phyloP scores from a whole-genome alignment of 2,113 vertebrate genomes.

The Cebus imitator region DNA sequence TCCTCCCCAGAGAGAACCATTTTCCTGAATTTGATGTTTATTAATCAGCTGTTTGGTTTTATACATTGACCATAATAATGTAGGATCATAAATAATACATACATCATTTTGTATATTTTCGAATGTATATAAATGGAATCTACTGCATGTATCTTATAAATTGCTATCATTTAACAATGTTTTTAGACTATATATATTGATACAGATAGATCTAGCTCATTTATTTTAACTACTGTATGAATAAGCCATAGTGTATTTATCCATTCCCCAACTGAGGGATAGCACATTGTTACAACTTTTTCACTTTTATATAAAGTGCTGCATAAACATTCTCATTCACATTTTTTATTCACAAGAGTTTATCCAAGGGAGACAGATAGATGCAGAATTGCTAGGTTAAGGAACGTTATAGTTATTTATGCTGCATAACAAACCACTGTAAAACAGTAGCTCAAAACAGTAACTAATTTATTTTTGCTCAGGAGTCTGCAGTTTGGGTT shows the following conservation, averaged over 20 bases:
- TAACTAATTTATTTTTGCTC: background rate
- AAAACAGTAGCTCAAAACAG: constrained; percentile 8
- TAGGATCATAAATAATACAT: constrained; percentile 47
- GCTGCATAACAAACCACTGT: background rate
- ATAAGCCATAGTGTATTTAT: constrained; percentile 31
- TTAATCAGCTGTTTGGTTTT: constrained; percentile 24
- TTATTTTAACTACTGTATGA: constrained; percentile 10
- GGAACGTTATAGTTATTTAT: background rate
- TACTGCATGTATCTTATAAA: background rate
- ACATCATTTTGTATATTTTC: constrained; percentile 31
- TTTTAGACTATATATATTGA: background rate
- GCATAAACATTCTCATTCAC: background rate
- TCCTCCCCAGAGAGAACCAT: background rate
- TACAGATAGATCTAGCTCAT: background rate
- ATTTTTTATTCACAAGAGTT: constrained; percentile 15
- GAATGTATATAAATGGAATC: constrained; percentile 33
- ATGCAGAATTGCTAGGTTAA: background rate
- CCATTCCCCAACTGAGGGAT: background rate
- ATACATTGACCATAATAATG: constrained; percentile 12
- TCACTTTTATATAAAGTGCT: background rate
- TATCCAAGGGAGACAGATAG: background rate
- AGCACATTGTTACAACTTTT: background rate
- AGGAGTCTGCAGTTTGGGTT: constrained; percentile 12
- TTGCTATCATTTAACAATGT: background rate
- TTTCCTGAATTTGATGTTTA: constrained; percentile 19